Conservation (phyloP, 2,888 invertebrate genomes). For the Caenorhabditis sinica region DNA sequence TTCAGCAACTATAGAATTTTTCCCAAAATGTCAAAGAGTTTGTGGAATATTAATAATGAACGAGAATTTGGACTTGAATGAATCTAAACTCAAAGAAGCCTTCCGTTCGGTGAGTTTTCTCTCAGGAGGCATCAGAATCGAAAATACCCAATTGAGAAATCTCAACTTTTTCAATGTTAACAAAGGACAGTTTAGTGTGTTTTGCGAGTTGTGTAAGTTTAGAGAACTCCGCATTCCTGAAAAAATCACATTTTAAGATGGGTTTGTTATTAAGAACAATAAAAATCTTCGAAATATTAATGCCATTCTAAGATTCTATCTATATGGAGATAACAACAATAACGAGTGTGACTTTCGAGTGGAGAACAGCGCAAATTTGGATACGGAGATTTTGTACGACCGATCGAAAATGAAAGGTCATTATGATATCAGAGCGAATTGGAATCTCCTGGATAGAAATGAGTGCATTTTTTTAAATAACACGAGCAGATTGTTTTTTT, state of each 20-base stretch:
- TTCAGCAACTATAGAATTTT: not conserved
- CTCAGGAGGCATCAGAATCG: not conserved
- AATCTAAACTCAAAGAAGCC: not conserved
- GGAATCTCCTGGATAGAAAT: no score
- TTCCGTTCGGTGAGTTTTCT: not conserved
- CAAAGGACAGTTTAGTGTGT: not conserved
- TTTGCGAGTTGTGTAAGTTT: not conserved
- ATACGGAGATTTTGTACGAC: not conserved
- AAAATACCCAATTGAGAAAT: not conserved
- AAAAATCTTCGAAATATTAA: not conserved
- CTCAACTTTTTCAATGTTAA: not conserved
- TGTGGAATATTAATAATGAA: slow-evolving; percentile 1
- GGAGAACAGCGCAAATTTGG: not conserved
- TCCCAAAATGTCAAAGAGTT: not conserved
- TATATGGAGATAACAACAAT: not conserved
- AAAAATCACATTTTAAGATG: no score
- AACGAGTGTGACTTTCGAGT: not conserved
- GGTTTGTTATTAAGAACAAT: not conserved
- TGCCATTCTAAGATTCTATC: not conserved
- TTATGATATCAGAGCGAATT: no score
- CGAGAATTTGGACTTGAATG: not conserved
- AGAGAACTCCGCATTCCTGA: no score
- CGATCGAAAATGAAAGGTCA: no score
- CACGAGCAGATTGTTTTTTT: no score
- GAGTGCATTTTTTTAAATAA: no score